Conservation (phyloP, 2,113 vertebrate genomes). For the Pelobates fuscus region DNA sequence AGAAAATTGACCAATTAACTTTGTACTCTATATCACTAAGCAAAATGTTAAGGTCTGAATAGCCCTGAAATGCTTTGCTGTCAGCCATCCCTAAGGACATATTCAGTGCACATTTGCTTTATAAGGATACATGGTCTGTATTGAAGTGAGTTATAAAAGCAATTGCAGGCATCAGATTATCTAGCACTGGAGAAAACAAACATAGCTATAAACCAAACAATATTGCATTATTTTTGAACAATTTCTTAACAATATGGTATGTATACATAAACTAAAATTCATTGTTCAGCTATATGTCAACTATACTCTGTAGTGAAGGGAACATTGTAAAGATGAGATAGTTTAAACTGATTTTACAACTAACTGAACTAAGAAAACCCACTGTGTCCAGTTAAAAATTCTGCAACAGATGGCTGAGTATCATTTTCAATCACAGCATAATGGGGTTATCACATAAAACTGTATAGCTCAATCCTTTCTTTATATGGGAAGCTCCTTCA, state of each 20-base stretch:
- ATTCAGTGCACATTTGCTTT: too few species aligned
- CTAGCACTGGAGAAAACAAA: too few species aligned
- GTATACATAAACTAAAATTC: not conserved
- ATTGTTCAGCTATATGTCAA: not conserved
- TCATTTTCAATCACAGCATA: slow-evolving; percentile 49
- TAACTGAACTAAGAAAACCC: slow-evolving; percentile 43
- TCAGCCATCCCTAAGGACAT: too few species aligned
- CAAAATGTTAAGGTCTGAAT: too few species aligned
- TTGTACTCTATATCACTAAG: too few species aligned
- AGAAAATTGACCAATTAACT: too few species aligned
- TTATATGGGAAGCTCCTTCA: slow-evolving; percentile 28
- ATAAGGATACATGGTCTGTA: too few species aligned
- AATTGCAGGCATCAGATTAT: too few species aligned
- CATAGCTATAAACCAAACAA: too few species aligned
- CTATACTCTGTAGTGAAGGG: not conserved
- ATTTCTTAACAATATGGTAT: not conserved
- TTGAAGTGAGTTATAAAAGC: too few species aligned
- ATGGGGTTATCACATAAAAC: slow-evolving; percentile 49
- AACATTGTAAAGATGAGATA: slow-evolving; percentile 13
- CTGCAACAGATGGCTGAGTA: slow-evolving; percentile 49
- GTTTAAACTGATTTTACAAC: slow-evolving; percentile 55
- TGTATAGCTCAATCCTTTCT: slow-evolving; percentile 47
- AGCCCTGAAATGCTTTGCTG: too few species aligned
- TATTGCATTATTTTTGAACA: too few species aligned
- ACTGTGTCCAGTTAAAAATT: slow-evolving; percentile 55